phyloP scores from a whole-genome alignment of 2,113 vertebrate genomes.

The Cyphomyrus discorhynchus region DNA sequence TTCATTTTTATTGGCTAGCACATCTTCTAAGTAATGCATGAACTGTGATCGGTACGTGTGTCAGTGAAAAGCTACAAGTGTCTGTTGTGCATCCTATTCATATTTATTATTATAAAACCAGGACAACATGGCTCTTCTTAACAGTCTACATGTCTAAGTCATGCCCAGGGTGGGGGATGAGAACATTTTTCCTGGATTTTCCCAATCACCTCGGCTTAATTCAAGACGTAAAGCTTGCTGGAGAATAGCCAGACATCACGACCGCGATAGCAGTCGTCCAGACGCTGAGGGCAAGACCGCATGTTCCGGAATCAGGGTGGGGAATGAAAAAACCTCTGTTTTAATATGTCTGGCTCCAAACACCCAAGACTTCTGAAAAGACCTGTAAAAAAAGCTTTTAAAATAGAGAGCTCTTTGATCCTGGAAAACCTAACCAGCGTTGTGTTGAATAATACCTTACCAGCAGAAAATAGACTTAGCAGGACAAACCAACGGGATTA shows the following conservation, averaged over 20 bases:
- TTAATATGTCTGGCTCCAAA: slow-evolving; percentile 74
- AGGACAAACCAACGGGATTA: slow-evolving; percentile 43
- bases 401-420: slow-evolving; percentile 68
- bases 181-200: slow-evolving; percentile 63
- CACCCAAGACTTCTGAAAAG: slow-evolving; percentile 66
- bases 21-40: not conserved
- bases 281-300: slow-evolving; percentile 68
- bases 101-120: not conserved
- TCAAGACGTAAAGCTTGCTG: slow-evolving; percentile 62
- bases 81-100: not conserved
- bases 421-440: slow-evolving; percentile 61
- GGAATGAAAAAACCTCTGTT: slow-evolving; percentile 76
- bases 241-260: slow-evolving; percentile 75
- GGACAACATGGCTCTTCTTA: not conserved
- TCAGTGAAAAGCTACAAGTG: not conserved
- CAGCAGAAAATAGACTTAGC: slow-evolving; percentile 23
- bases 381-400: slow-evolving; percentile 71
- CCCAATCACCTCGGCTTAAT: slow-evolving; percentile 64
- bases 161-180: slow-evolving; percentile 56
- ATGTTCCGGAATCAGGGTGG: slow-evolving; percentile 68
- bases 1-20: not conserved
- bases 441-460: slow-evolving; percentile 50
- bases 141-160: slow-evolving; percentile 33
- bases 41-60: not conserved
- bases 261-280: slow-evolving; percentile 70